A percentile compares a stretch with the other conserved stretches of the same genome.
Evolutionary conservation across 2,888 invertebrate species (phyloP).

Genomic region (Allolobophora icterica): DNA sequence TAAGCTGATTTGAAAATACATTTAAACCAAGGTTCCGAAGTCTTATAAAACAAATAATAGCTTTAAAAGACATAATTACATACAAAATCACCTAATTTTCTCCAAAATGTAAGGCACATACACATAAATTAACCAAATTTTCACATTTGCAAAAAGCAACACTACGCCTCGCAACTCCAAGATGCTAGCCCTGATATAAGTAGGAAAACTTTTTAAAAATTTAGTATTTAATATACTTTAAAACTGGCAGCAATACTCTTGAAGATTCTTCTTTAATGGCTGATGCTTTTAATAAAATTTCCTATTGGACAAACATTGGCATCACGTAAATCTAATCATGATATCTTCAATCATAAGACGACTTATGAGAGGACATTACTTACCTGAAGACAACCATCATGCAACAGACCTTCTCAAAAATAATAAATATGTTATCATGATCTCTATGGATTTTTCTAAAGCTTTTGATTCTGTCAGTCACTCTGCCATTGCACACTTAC

Average conservation of each 20-base stretch:
- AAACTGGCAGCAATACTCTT: not conserved
- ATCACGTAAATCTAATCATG: not conserved
- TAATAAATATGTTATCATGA: no score
- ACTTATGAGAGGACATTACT: no score
- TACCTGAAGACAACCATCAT: no score
- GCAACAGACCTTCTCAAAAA: no score
- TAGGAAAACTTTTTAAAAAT: not conserved
- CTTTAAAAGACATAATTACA: not conserved
- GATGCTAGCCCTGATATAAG: not conserved
- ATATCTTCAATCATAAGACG: no score
- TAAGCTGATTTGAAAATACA: not conserved
- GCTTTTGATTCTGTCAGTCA: no score
- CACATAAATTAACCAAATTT: not conserved
- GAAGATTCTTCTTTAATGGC: no score
- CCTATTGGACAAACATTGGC: not conserved
- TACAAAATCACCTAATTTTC: not conserved
- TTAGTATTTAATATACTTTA: not conserved
- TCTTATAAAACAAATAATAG: not conserved
- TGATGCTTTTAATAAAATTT: not conserved
- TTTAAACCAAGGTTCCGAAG: not conserved
- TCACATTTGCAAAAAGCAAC: not conserved
- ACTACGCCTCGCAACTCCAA: not conserved
- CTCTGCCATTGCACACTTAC: no score
- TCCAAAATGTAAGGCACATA: no score
- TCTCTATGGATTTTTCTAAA: no score